Evolutionary conservation across 2,113 vertebrate genomes (phyloP).

Genomic region (Macrotus californicus): DNA sequence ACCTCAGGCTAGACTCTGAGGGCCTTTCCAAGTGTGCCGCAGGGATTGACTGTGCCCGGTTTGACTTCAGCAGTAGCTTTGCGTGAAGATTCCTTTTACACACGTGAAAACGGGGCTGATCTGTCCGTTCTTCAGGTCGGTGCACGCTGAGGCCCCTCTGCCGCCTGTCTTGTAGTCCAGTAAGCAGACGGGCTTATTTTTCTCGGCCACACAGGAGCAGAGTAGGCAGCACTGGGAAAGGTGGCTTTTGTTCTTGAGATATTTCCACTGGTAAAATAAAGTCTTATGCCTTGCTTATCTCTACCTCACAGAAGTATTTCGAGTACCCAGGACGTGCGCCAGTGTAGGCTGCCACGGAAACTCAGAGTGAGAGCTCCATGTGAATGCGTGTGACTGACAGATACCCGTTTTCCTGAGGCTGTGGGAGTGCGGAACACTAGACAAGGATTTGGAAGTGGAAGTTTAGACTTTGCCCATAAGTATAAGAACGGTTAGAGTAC

Average conservation of each 20-base stretch:
- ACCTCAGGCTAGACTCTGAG: not conserved
- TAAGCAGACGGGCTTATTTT: not conserved
- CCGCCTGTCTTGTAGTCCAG: not conserved
- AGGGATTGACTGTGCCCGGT: not conserved
- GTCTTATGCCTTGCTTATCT: constrained; percentile 42
- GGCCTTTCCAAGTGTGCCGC: not conserved
- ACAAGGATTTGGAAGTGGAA: not conserved
- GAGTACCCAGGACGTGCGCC: not conserved
- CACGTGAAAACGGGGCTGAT: not conserved
- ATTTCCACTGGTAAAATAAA: constrained; percentile 3
- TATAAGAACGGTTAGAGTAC: not conserved
- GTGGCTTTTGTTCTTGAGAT: not conserved
- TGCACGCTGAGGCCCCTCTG: not conserved
- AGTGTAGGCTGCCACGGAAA: not conserved
- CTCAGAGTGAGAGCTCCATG: not conserved
- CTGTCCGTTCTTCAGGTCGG: not conserved
- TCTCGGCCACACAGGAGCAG: not conserved
- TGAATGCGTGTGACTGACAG: not conserved
- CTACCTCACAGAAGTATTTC: constrained; percentile 21
- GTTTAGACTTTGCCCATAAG: not conserved
- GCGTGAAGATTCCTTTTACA: not conserved
- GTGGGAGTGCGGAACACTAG: not conserved
- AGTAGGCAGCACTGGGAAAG: not conserved
- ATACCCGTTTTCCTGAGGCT: not conserved
- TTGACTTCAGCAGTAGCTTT: not conserved